Conservation (phyloP, 2,797 vertebrate genomes). For the Platalea minor region DNA sequence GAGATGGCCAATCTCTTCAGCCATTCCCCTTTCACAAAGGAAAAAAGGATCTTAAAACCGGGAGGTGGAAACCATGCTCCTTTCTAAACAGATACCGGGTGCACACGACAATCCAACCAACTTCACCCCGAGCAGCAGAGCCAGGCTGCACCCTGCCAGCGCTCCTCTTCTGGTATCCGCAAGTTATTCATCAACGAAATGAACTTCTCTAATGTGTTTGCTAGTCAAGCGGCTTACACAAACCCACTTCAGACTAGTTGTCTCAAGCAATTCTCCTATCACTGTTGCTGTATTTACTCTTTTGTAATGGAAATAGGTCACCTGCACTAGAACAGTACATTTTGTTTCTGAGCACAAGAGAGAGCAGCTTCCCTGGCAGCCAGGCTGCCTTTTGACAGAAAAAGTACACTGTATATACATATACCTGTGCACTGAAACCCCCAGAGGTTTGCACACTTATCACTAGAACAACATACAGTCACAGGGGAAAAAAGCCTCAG, state of each 20-base stretch:
- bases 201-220: background rate
- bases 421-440: background rate
- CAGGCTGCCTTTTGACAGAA: background rate
- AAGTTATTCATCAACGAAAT: background rate
- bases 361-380: background rate
- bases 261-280: background rate
- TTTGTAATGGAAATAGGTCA: conserved; percentile 12
- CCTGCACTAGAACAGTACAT: background rate
- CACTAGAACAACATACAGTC: background rate
- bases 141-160: background rate
- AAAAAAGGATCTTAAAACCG: background rate
- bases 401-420: background rate
- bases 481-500: background rate
- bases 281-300: background rate
- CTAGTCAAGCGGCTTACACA: background rate
- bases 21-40: background rate
- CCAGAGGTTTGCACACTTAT: background rate
- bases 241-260: background rate
- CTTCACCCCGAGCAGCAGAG: background rate
- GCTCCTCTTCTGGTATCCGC: background rate
- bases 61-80: background rate
- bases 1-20: background rate
- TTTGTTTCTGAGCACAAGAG: background rate
- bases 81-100: background rate
- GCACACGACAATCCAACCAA: background rate